Evolutionary conservation across 2,797 vertebrate genomes (phyloP).

Genomic region (Clamator glandarius): DNA sequence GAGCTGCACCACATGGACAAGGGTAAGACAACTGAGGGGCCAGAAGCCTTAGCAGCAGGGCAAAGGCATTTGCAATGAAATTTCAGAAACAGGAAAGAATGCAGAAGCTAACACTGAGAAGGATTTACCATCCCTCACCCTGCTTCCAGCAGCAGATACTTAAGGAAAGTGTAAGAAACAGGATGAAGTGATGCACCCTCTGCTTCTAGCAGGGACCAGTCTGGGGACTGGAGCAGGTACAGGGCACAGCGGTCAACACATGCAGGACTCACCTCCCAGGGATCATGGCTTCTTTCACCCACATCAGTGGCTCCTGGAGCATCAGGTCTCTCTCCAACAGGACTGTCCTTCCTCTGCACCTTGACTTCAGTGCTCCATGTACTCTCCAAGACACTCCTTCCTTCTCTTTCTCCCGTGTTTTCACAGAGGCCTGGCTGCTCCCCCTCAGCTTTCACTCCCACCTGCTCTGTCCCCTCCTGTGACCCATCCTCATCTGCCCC

Average conservation of each 20-base stretch:
- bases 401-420: no score
- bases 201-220: not conserved
- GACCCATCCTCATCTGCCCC: no score
- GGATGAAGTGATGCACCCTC: rapidly evolving
- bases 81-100: not conserved
- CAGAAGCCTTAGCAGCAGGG: rapidly evolving
- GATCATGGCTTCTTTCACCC: not conserved
- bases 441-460: no score
- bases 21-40: rapidly evolving
- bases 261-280: conserved; percentile 17
- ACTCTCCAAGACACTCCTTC: rapidly evolving
- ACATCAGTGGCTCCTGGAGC: rapidly evolving
- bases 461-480: no score
- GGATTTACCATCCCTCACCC: not conserved
- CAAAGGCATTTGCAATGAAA: not conserved
- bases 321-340: not conserved
- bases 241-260: rapidly evolving
- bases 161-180: rapidly evolving
- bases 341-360: no score
- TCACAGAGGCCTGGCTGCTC: no score
- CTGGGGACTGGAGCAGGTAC: rapidly evolving
- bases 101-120: not conserved
- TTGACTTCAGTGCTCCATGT: not conserved
- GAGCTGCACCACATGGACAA: rapidly evolving
- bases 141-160: not conserved